Base-by-base conservation (phyloP, 2,113 vertebrate species). In the Tenebrosternarchus preto region DNA sequence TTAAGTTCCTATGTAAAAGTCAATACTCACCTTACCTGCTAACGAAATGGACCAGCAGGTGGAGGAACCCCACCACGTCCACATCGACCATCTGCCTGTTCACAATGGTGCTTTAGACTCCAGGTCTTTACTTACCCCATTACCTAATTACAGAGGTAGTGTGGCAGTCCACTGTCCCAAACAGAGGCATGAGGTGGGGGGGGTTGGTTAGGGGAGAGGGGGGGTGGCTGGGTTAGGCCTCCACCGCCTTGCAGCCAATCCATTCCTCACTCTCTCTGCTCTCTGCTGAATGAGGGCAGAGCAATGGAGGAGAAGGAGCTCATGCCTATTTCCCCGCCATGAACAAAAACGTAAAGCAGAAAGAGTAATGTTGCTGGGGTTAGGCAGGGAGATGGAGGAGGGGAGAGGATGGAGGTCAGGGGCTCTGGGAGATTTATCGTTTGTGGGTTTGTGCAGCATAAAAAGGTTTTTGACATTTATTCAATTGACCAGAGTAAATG, bases 61-160 rank as follows among this genome's bases (percentile, higher is more conserved):
- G 12, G 3, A 20, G 72, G 33, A 83, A 77, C 73, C 33, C 6
- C 59, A 22, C 46, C 39, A 43, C 31, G 60, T 46, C 29, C 24
- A 5, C 59, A 84, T 84, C 50, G 76, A 82, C 80, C 77, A 72
- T 80, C 72, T 82, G 59, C 46, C 64, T 27, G 66, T 82, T 82
- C 85, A 82, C 67, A 76, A 79, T 82, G 78, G 36, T 70, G 56
- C 70, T 82, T 61, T 76, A 80, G 67, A 85, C 83, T 43, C 72
- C 79, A 69, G 69, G 59, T 82, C 80, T 83, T 86, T 86, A 86
- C 79, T 75, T 81, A 84, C 84, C 73, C 82, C 76, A 86, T 86
- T 86, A 86, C 72, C 82, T 82, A 78, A 86, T 86, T 86, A 84
- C 73, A 73, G 79, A 36, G 55, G 71, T 74, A 46, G 69, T 56